Conservation (phyloP, 2,797 vertebrate genomes). For the Okamejei kenojei region DNA sequence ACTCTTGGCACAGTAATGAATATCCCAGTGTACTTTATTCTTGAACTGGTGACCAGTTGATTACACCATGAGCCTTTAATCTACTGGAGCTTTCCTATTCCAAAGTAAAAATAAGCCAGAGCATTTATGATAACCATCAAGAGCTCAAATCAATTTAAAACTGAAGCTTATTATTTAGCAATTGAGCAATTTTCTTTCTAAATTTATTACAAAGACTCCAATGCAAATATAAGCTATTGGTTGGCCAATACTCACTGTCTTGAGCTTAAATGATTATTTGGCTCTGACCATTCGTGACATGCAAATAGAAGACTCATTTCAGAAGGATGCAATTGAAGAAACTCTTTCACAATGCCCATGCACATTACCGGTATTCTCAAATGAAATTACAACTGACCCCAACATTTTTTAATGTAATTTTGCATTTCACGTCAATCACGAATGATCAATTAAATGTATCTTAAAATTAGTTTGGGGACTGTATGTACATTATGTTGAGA, state of each 20-base stretch:
- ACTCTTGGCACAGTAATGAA: background rate
- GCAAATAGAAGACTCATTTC: background rate
- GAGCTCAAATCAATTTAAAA: conserved; percentile 19
- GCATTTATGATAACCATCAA: conserved; percentile 24
- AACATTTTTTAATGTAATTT: background rate
- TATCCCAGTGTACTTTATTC: background rate
- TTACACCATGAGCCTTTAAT: conserved; percentile 13
- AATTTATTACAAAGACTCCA: background rate
- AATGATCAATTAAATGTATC: background rate
- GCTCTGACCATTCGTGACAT: background rate
- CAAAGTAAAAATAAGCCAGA: conserved; percentile 24
- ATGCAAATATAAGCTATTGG: background rate
- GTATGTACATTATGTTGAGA: background rate
- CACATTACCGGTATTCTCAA: background rate
- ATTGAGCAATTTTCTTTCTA: conserved; percentile 5
- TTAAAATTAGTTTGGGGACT: background rate
- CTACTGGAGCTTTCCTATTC: conserved; percentile 2
- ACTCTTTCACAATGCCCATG: background rate
- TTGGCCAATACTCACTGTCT: background rate
- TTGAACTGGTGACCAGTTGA: conserved; percentile 5
- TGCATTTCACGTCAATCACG: background rate
- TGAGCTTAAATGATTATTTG: background rate
- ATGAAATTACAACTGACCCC: background rate
- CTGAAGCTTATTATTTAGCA: background rate
- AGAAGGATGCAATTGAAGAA: background rate